Base-by-base conservation (phyloP, 2,888 invertebrate species). In the Drosophila robusta region DNA sequence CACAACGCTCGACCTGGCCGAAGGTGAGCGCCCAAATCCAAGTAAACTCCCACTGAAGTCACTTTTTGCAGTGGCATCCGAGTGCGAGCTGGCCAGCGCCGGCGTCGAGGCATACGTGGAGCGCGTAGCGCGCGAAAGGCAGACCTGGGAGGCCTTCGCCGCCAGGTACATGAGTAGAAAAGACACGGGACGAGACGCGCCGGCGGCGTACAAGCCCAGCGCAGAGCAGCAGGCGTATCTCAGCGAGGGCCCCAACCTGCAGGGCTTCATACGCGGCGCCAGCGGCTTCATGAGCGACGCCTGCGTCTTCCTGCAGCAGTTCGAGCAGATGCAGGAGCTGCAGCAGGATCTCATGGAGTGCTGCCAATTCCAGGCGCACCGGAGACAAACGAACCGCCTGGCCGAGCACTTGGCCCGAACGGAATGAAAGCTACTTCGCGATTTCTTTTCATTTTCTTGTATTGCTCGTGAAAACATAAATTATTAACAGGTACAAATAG, bases 171-270 rank as follows among this genome's bases (percentile, higher is more conserved):
- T 55, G 42, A 14, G 34, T 45, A 42, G 11, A 7, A 7, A 18
- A 0, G 78, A 70, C 32, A 60, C 58, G 45, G 7, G 0, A 14
- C 18, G 12, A 1, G 1, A 7, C 0, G 11, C 11, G 14, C n/a
- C 9, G 2, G 12, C 14, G 8, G 6, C 26, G 12, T 52, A 42
- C 1, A 54, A 77, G 22, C 68, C 91, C 3, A 74, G 84, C 0
- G 36, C 56, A 0, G 86, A 90, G 3, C 90, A 91, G n/a, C 77
- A 78, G 1, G 67, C 69, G 0, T 89, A 88, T 50, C 74, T 92
- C 3, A 71, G 78, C 4, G 51, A 75, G 3, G 87, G 72, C 0
- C 89, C 89, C 0, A 74, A 88, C 61, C 38, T 91, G 6, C 81
- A 82, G 7, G 77, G 70, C 5, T 90, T 89, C 18, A 38, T 90